These are phyloP conservation scores for Florisuga fusca DNA, from an alignment of 2,797 vertebrate species.

Conservation along the genomic window DNA sequence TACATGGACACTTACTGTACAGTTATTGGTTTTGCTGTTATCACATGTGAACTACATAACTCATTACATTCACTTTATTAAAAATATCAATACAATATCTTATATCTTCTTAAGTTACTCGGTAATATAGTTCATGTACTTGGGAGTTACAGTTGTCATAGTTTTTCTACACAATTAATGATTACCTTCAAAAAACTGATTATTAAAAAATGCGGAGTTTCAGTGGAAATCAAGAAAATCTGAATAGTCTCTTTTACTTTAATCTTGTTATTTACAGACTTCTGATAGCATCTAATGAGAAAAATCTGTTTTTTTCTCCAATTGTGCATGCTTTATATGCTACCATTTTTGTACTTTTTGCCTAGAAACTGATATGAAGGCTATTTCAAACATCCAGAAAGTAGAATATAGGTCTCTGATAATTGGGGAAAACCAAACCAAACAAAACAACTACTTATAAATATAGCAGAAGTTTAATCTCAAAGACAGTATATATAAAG, in stretches of 20 bases:
- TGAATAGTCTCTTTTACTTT: not conserved
- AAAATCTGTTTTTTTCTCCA: not conserved
- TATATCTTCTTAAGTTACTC: not conserved
- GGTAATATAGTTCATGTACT: not conserved
- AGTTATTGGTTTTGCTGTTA: not conserved
- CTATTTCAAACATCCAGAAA: constrained; percentile 40
- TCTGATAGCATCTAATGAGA: not conserved
- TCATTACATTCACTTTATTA: not conserved
- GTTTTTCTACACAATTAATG: not conserved
- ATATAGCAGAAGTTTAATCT: not conserved
- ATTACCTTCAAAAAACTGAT: not conserved
- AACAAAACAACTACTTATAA: not conserved
- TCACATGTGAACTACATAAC: not conserved
- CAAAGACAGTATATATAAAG: not conserved
- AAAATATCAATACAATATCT: not conserved
- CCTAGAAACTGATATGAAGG: not conserved
- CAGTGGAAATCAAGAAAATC: not conserved
- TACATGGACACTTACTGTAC: not conserved
- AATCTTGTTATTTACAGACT: not conserved
- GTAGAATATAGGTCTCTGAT: not conserved
- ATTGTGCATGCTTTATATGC: not conserved
- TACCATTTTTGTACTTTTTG: constrained; percentile 2
- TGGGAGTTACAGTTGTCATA: not conserved
- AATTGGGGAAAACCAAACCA: not conserved
- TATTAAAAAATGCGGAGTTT: constrained; percentile 14